Base-by-base conservation (phyloP, 2,888 invertebrate species). In the Drosophila pseudotakahashii region DNA sequence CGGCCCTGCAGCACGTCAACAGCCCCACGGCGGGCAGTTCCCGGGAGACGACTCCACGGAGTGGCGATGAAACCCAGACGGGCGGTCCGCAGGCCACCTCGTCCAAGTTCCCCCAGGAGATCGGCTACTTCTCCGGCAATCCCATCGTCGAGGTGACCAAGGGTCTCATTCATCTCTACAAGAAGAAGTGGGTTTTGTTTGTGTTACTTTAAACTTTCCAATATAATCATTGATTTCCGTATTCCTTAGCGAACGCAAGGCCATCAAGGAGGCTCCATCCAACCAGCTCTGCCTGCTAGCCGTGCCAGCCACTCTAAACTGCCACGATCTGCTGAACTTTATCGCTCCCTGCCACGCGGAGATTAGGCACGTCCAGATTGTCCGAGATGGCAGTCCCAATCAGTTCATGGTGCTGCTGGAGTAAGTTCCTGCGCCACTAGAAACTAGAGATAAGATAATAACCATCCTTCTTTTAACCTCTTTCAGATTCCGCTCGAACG, bases 391-490 rank as follows among this genome's bases (percentile, higher is more conserved):
- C 59, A 95, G 95, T 19, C 98, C 98, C 0, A 99, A 99, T 92
- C 98, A 98, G 91, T 99, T 99, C 90, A 99, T 99, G 99, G 97
- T 98, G 45, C 93, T 99, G 26, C 93, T 99, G 39, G 98, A 97
- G 93, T 98, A 90, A 93, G 93, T 42, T 30, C 1, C 30, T 30
- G 30, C 30, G 30, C 5, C 30, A 0, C 30, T 30, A 30, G 30
- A 30, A 26, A 30, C 30, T 30, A 2, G 30, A 30, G 30, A 0
- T 1, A 7, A 7, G 1, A 30, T 7, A 30, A 7, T 30, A 30
- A 30, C 30, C 30, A 30, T 30, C 2, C 2, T 30, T 7, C 7
- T 4, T 10, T 5, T 2, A 11, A 10, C 16, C 1, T 13, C 0
- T 47, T 39, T 16, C 51, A 95, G 95, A 72, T 95, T 95, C 91